A percentile compares a stretch with the other conserved stretches of the same genome.
These are phyloP conservation scores for Caligus rogercresseyi DNA, from an alignment of 1,140 invertebrate genomes.

Conservation along the genomic window DNA sequence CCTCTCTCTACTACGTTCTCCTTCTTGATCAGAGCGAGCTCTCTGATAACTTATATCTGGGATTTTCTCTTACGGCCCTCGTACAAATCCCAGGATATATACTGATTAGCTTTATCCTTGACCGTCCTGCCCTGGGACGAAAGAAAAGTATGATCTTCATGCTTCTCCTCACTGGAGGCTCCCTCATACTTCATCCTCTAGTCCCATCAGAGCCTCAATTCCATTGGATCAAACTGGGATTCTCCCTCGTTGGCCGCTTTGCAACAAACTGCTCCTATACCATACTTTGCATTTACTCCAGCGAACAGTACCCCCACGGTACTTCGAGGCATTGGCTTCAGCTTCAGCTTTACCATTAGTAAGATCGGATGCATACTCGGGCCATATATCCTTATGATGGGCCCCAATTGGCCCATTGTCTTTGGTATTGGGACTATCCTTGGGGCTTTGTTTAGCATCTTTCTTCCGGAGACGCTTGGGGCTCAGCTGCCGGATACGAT, in stretches of 20 bases:
- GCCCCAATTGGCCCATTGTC: background rate
- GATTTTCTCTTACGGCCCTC: conserved; percentile 6
- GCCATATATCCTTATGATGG: conserved; percentile 13
- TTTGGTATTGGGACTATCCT: conserved; percentile 23
- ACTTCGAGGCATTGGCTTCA: conserved; percentile 10
- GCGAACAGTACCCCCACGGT: conserved; percentile 16
- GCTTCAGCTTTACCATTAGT: conserved; percentile 5
- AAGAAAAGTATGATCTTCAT: conserved; percentile 9
- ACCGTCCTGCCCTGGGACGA: conserved; percentile 7
- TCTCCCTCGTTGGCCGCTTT: conserved; percentile 17
- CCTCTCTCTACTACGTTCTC: conserved; percentile 17
- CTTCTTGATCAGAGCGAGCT: conserved; percentile 18
- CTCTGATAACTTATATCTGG: conserved; percentile 1
- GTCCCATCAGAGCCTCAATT: background rate
- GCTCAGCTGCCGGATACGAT: conserved; percentile 25
- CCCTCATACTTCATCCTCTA: conserved; percentile 11
- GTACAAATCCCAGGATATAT: conserved; percentile 18
- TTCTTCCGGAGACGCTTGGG: conserved; percentile 26
- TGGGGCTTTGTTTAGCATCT: conserved; percentile 20
- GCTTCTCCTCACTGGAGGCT: conserved; percentile 3
- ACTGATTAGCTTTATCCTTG: conserved; percentile 11
- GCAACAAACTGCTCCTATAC: conserved; percentile 19
- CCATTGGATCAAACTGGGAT: background rate
- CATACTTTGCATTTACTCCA: conserved; percentile 13
- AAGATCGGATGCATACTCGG: conserved; percentile 12